A percentile compares a stretch with the other conserved stretches of the same genome.
Conservation (phyloP, 64 coral and sea anemone species). For the Dendronephthya gigantea region DNA sequence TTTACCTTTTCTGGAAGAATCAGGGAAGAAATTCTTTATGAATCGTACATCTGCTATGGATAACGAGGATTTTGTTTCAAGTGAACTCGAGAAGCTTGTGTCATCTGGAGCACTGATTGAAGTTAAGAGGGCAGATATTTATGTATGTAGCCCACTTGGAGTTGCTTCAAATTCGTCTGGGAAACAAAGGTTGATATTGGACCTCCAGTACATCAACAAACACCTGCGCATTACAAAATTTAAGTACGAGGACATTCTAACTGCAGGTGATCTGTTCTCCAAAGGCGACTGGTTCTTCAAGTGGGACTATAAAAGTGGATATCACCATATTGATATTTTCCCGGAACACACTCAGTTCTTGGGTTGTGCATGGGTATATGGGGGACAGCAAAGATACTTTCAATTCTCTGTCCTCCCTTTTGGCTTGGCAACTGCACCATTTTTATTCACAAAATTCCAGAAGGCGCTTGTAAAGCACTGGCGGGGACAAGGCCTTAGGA, state of each 20-base stretch:
- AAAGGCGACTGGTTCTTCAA: constrained; percentile 46
- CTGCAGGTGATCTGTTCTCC: constrained; percentile 36
- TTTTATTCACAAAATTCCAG: constrained; percentile 2
- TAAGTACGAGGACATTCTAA: constrained; percentile 46
- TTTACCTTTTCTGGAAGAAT: constrained; percentile 21
- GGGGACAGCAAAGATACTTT: background rate
- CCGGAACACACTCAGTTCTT: background rate
- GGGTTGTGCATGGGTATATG: background rate
- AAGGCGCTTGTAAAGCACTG: constrained; percentile 38
- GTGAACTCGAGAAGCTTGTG: constrained; percentile 20
- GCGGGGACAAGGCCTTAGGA: constrained; percentile 30
- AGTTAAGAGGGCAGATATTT: constrained; percentile 16
- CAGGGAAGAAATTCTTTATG: background rate
- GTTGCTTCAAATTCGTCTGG: constrained; percentile 26
- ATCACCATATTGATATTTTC: constrained; percentile 33
- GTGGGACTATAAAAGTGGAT: constrained; percentile 37
- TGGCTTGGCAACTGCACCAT: constrained; percentile 13
- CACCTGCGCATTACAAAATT: constrained; percentile 34
- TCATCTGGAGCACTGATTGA: constrained; percentile 32
- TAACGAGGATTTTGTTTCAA: constrained; percentile 33
- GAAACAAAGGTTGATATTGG: constrained; percentile 28
- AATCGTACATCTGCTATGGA: constrained; percentile 18
- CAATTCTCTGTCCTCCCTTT: background rate
- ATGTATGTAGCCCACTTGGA: constrained; percentile 39
- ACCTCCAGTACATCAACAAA: constrained; percentile 36